Evolutionary conservation across 2,888 invertebrate genomes (phyloP).

Genomic region (Osmoderma eremita): DNA sequence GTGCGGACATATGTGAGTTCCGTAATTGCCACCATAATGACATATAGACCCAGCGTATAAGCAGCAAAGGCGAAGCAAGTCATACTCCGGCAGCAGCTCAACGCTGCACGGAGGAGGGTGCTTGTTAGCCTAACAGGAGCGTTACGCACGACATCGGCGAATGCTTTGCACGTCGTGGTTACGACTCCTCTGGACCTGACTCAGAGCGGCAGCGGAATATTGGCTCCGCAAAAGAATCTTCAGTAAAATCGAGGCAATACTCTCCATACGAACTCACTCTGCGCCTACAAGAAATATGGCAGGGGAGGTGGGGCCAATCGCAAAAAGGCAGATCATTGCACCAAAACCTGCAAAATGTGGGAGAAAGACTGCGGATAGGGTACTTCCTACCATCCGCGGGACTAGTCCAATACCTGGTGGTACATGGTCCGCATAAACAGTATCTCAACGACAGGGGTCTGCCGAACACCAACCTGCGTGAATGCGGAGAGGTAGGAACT

Average conservation of each 20-base stretch:
- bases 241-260: background rate
- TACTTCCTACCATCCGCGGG: slow-evolving; percentile 1
- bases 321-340: background rate
- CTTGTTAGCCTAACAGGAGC: slow-evolving; percentile 4
- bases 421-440: background rate
- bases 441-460: background rate
- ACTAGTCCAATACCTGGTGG: background rate
- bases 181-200: slow-evolving; percentile 3
- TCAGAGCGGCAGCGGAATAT: background rate
- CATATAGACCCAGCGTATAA: slow-evolving; percentile 8
- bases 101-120: slow-evolving; percentile 4
- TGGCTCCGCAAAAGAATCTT: background rate
- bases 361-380: background rate
- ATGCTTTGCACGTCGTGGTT: slow-evolving; percentile 3
- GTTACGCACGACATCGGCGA: slow-evolving; percentile 14
- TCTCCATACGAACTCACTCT: background rate
- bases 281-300: background rate
- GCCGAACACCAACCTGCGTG: background rate
- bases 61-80: background rate
- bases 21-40: background rate
- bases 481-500: background rate
- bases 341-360: background rate
- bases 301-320: background rate
- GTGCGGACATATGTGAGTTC: background rate
- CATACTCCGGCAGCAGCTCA: background rate